These are phyloP conservation scores for Trichoplusia ni DNA, from an alignment of 1,140 invertebrate species.

Conservation along the genomic window DNA sequence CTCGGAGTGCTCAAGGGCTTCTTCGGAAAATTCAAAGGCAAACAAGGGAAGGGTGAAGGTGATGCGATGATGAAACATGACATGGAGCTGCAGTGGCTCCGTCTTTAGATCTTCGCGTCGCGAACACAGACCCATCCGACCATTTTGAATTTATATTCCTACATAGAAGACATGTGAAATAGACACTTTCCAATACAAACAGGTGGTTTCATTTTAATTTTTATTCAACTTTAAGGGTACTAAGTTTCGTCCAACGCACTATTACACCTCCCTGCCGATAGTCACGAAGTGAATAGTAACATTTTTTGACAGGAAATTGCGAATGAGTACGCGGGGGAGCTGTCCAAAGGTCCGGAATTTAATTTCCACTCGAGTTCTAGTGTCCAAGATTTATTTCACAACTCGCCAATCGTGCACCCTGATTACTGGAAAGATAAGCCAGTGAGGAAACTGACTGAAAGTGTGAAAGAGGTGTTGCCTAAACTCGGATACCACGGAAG, in stretches of 20 bases:
- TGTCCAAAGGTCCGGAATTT: constrained; percentile 39
- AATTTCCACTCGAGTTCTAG: constrained; percentile 15
- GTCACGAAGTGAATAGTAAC: constrained; percentile 34
- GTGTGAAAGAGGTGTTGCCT: constrained; percentile 39
- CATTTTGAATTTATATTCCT: background rate
- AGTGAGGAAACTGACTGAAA: constrained; percentile 37
- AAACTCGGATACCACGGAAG: constrained; percentile 68
- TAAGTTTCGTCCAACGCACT: constrained; percentile 75
- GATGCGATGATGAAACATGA: constrained; percentile 44
- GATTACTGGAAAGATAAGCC: constrained; percentile 61
- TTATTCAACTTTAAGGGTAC: background rate
- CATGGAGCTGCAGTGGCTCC: background rate
- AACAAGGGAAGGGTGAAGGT: constrained; percentile 41
- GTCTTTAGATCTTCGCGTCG: background rate
- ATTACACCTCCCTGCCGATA: constrained; percentile 22
- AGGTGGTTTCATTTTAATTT: constrained; percentile 15
- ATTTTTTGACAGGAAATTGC: constrained; percentile 66
- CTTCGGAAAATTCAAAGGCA: constrained; percentile 46
- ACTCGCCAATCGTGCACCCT: constrained; percentile 59
- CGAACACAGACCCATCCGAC: background rate
- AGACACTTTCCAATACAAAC: constrained; percentile 2
- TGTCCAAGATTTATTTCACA: constrained; percentile 56
- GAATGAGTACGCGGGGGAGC: constrained; percentile 45
- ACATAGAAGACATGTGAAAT: background rate
- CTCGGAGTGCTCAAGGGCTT: constrained; percentile 56